Conservation (phyloP, 1,140 invertebrate genomes). For the Hormaphis cornu region DNA sequence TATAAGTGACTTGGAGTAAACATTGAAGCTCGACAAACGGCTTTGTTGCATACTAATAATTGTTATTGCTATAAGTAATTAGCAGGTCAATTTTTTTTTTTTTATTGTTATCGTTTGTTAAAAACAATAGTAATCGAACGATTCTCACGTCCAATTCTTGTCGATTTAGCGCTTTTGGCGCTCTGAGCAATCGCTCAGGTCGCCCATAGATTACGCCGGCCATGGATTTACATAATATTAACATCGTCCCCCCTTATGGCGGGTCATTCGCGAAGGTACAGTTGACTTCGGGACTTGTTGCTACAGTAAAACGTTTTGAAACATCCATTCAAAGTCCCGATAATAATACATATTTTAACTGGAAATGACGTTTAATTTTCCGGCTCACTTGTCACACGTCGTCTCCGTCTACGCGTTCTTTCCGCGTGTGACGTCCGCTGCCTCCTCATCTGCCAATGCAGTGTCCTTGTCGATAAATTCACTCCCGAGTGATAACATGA, state of each 20-base stretch:
- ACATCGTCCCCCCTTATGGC: too few relatives aligned
- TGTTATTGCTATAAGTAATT: too few relatives aligned
- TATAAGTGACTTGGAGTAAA: too few relatives aligned
- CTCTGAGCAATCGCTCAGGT: too few relatives aligned
- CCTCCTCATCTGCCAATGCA: background rate
- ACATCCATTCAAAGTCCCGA: slow-evolving; percentile 11
- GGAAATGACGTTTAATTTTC: slow-evolving; percentile 26
- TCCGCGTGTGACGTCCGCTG: background rate
- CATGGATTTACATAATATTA: background rate
- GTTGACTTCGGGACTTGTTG: background rate
- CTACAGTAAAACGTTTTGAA: slow-evolving; percentile 13
- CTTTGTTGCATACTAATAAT: too few relatives aligned
- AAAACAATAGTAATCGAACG: too few relatives aligned
- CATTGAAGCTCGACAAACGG: too few relatives aligned
- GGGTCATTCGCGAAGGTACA: background rate
- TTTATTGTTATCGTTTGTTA: too few relatives aligned
- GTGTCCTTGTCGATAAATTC: background rate
- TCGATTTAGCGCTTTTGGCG: too few relatives aligned
- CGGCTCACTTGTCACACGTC: slow-evolving; percentile 11
- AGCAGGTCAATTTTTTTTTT: too few relatives aligned
- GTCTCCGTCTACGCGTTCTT: background rate
- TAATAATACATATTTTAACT: slow-evolving; percentile 32
- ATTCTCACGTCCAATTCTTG: too few relatives aligned
- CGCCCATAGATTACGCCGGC: too few relatives aligned
- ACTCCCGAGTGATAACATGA: background rate